Conservation (phyloP, 2,888 invertebrate species). For the Mimumesa dahlbomi region DNA sequence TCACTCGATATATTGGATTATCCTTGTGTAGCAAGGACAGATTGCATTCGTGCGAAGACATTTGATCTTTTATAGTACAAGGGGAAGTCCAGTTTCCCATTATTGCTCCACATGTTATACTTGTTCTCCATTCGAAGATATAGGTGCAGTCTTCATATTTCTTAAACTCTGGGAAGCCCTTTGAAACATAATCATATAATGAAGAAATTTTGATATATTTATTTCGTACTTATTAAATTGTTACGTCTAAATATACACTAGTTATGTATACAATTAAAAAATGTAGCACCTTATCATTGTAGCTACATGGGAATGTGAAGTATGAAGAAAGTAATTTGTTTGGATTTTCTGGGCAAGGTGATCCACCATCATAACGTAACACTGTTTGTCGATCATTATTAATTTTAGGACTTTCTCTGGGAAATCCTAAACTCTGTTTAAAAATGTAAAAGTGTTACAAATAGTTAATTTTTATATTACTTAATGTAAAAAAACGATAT, state of each 20-base stretch:
- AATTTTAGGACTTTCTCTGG: constrained; percentile 60
- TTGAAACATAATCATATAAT: constrained; percentile 20
- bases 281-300: constrained; percentile 48
- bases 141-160: constrained; percentile 69
- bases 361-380: constrained; percentile 66
- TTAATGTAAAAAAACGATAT: not conserved
- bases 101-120: constrained; percentile 64
- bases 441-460: constrained; percentile 6
- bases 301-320: constrained; percentile 64
- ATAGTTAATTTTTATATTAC: not conserved
- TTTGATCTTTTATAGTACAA: constrained; percentile 66
- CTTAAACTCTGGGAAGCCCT: constrained; percentile 67
- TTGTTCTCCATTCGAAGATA: constrained; percentile 72
- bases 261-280: constrained; percentile 3
- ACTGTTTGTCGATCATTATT: constrained; percentile 58
- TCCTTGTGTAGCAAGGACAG: constrained; percentile 61
- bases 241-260: not conserved
- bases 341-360: constrained; percentile 65
- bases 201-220: not conserved
- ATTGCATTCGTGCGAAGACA: constrained; percentile 62
- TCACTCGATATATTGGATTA: constrained; percentile 57
- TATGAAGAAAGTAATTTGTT: constrained; percentile 61
- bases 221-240: not conserved
- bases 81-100: constrained; percentile 62
- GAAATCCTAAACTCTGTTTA: constrained; percentile 70